A percentile compares a stretch with the other conserved stretches of the same genome.
Conservation (phyloP, 53 echinoderm and acorn worm genomes). For the Zoroaster sp. region DNA sequence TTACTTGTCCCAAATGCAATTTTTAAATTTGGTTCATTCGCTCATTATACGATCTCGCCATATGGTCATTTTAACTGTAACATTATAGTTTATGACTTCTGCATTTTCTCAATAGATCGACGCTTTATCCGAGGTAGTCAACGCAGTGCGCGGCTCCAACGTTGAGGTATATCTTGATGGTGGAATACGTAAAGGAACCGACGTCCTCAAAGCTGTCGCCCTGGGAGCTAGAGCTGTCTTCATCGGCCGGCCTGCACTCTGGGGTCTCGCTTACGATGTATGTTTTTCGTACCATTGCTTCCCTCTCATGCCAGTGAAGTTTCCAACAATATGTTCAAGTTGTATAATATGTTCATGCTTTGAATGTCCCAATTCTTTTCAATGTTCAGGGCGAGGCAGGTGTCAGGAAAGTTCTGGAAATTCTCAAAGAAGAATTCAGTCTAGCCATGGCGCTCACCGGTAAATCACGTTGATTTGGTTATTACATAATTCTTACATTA, state of each 20-base stretch:
- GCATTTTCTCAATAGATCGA: not conserved
- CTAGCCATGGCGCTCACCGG: conserved; percentile 8
- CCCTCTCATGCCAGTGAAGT: not conserved
- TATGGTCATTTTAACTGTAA: not conserved
- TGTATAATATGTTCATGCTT: not conserved
- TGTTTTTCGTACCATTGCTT: not conserved
- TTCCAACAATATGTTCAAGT: not conserved
- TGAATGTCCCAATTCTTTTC: not conserved
- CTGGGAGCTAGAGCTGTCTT: conserved; percentile 29
- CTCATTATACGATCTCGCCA: not conserved
- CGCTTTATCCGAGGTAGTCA: not conserved
- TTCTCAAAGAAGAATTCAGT: conserved; percentile 7
- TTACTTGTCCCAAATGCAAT: no score
- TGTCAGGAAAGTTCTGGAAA: conserved; percentile 10
- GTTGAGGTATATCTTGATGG: not conserved
- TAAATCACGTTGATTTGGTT: no score
- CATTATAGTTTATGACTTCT: not conserved
- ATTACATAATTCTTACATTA: no score
- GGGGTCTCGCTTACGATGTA: conserved; percentile 30
- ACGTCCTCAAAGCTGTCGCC: conserved; percentile 10
- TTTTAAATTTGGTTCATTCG: not conserved
- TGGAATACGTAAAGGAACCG: conserved; percentile 36
- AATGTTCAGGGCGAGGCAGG: conserved; percentile 6
- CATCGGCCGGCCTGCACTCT: conserved; percentile 30
- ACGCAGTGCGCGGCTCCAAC: not conserved